Evolutionary conservation across 2,113 vertebrate species (phyloP), one percentile per base, ranked within the genome.

Genomic region (Corynorhinus townsendii): DNA sequence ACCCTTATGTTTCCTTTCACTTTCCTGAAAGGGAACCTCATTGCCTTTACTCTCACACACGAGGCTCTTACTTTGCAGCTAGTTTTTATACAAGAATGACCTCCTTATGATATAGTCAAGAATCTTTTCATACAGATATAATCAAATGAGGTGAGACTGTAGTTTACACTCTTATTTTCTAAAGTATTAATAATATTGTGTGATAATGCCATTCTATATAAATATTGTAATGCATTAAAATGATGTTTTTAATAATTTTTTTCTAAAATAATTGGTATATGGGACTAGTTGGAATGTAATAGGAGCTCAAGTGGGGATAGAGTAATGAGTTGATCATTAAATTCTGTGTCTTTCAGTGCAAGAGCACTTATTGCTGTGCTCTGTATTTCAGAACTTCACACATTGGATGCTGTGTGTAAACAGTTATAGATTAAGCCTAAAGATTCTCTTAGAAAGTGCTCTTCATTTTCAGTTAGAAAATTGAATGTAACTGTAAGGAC

Each of bases 321-420:
- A 77, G 94, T 94, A 97, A 97, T 93, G 87, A 90, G 97, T 97
- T 97, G 92, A 93, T 97, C 93, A 94, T 95, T 97, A 97, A 95
- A 92, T 79, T 94, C n/a, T 94, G 24, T 95, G 26, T 96, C 88
- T 97, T 87, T 52, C 72, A n/a, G 59, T 83, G 28, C 80, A 95
- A 93, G 95, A 79, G 93, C 94, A n/a, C 95, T 95, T 43, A 86
- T 7, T 91, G 49, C 86, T 96, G 30, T 96, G 84, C 54, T 94
- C 87, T 97, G 30, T 83, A 89, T 59, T 96, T 94, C 84, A 97
- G 95, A 93, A 88, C 15, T 17, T 89, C 56, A 89, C 40, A 73
- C 38, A 72, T 20, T 68, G 69, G n/a, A 80, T 85, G 56, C 64
- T 94, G 43, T 0, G 33, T 84, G 77, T 64, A 66, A 75, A 68